Percentiles rank a stretch among this genome's conserved stretches.
phyloP scores from a whole-genome alignment of 1,140 invertebrate species.

The Atopsyche davidsoni region DNA sequence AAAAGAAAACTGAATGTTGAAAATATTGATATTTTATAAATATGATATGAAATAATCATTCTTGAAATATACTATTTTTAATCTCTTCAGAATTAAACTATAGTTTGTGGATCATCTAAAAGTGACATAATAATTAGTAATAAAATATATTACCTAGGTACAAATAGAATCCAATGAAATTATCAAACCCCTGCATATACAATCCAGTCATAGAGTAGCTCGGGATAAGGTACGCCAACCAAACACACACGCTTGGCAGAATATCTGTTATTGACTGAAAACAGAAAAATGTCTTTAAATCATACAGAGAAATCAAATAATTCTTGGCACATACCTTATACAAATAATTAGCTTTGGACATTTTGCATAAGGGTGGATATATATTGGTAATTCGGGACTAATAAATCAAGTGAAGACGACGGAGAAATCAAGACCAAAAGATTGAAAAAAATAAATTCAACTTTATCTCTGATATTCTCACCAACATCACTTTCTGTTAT shows the following conservation, averaged over 20 bases:
- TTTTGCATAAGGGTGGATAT: no score
- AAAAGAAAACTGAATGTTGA: constrained; percentile 18
- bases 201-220: constrained; percentile 86
- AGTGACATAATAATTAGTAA: no score
- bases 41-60: no score
- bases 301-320: background rate
- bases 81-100: no score
- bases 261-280: constrained; percentile 55
- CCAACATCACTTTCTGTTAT: no score
- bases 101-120: no score
- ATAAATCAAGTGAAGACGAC: constrained; percentile 2
- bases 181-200: constrained; percentile 56
- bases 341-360: no score
- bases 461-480: background rate
- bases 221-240: constrained; percentile 76
- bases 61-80: no score
- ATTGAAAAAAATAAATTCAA: constrained; percentile 36
- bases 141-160: constrained; percentile 71
- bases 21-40: no score
- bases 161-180: constrained; percentile 63
- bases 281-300: constrained; percentile 3
- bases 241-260: constrained; percentile 60
- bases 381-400: no score
- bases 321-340: background rate
- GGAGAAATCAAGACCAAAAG: constrained; percentile 33